Evolutionary conservation across 2,797 vertebrate species (phyloP), one percentile per base, ranked within the genome.

Genomic region (Halcyon leucocephala): DNA sequence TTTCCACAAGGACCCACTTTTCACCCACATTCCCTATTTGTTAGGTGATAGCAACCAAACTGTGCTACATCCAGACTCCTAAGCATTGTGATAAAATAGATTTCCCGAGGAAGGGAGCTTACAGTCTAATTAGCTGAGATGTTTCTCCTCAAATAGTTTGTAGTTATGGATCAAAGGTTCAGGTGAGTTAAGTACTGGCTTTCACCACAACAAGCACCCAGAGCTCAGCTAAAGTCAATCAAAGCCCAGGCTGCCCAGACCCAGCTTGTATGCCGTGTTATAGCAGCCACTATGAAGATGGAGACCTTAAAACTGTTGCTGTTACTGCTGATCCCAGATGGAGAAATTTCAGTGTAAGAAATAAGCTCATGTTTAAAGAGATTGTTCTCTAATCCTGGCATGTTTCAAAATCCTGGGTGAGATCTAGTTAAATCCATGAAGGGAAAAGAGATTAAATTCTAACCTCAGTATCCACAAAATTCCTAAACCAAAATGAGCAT

Each of bases 341-440:
- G 44, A 89, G 67, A 77, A 86, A 82, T 85, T 85, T 48, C 82
- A 70, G 62, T 51, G 66, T 89, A 66, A 91, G 71, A 87, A 91
- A 89, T 42, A 89, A 86, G 71, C n/a, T 92, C 81, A 60, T 73
- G 25, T 95, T 96, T 93, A 86, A 86, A 84, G 81, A 94, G 86
- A 82, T 86, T 93, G 48, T 89, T 89, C 49, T 77, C 48, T 92
- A 82, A 92, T 93, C 71, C 39, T 46, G 42, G 58, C 17, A 49
- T 52, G 60, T 86, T 94, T 94, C 64, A 70, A 92, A 96, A 94
- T 91, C 64, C 60, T 93, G 74, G 28, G 28, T 92, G 83, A 96
- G 93, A 84, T 95, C 94, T 92, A 93, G 70, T 66, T 87, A 93
- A 91, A 88, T 76, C 86, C 82, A 54, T 57, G 61, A 91, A 89